Percentiles rank a stretch among this genome's conserved stretches.
These are phyloP conservation scores for Callyntrura sp. DNA, from an alignment of 2,888 invertebrate species.

Conservation along the genomic window DNA sequence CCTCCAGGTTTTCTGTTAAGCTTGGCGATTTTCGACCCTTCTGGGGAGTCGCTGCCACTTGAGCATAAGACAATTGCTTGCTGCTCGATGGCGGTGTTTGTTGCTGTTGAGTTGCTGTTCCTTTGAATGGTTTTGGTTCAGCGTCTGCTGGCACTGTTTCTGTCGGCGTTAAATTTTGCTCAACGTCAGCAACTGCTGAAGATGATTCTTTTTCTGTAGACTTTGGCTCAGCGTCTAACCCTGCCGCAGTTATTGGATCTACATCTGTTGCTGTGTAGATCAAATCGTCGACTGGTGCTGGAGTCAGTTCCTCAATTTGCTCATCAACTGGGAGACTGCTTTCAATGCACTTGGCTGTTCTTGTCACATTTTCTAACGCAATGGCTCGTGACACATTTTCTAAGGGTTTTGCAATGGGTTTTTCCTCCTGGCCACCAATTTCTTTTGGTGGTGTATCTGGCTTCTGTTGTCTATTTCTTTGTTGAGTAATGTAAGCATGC, in stretches of 20 bases:
- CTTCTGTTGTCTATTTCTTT: slow-evolving; percentile 59
- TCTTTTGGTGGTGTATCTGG: slow-evolving; percentile 14
- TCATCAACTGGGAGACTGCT: no score
- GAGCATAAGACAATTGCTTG: slow-evolving; percentile 62
- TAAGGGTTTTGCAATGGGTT: slow-evolving; percentile 61
- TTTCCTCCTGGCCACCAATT: slow-evolving; percentile 73
- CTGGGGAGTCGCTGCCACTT: slow-evolving; percentile 48
- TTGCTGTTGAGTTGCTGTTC: background rate
- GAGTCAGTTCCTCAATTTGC: no score
- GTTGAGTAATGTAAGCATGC: slow-evolving; percentile 72
- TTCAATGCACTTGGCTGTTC: slow-evolving; percentile 10
- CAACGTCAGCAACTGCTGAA: background rate
- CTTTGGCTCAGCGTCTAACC: no score
- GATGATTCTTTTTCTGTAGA: no score
- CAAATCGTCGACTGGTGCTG: no score
- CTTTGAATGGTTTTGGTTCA: background rate
- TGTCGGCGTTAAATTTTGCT: background rate
- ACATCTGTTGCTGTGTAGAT: no score
- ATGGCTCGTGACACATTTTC: slow-evolving; percentile 65
- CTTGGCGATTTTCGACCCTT: slow-evolving; percentile 13
- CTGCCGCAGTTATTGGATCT: no score
- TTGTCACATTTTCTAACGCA: slow-evolving; percentile 55
- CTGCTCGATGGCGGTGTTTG: background rate
- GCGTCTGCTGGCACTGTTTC: background rate
- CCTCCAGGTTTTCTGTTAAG: slow-evolving; percentile 55